Evolutionary conservation across 2,797 vertebrate species (phyloP).

Genomic region (Pantherophis alleghaniensis): DNA sequence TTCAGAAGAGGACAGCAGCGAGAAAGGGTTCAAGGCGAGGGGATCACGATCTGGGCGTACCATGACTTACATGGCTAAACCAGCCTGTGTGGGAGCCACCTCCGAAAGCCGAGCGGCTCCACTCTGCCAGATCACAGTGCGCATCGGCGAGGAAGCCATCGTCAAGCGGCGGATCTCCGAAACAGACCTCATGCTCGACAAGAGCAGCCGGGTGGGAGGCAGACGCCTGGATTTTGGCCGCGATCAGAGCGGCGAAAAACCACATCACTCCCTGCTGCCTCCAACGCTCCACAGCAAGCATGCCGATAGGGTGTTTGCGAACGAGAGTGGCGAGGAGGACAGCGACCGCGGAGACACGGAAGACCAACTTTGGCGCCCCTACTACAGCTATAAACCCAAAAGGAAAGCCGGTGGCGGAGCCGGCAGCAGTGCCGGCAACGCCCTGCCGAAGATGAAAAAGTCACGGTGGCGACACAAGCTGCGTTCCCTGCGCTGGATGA

Average conservation of each 20-base stretch:
- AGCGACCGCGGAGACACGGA: constrained; percentile 82
- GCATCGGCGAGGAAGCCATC: constrained; percentile 90
- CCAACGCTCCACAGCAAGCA: neutral
- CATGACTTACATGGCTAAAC: constrained; percentile 76
- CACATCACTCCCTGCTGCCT: fast-evolving
- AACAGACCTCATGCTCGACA: constrained; percentile 84
- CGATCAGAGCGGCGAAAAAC: constrained; percentile 32
- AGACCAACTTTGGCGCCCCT: constrained; percentile 89
- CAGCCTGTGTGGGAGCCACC: constrained; percentile 67
- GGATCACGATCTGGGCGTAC: constrained; percentile 69
- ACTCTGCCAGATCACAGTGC: constrained; percentile 90
- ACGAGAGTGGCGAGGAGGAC: constrained; percentile 78
- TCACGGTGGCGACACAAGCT: constrained; percentile 78
- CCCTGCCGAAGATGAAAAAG: constrained; percentile 77
- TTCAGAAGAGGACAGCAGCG: constrained; percentile 26
- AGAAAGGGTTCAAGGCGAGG: constrained; percentile 74
- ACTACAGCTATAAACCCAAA: constrained; percentile 92
- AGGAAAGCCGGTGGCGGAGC: constrained; percentile 64
- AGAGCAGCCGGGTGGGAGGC: constrained; percentile 71
- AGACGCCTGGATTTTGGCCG: constrained; percentile 67
- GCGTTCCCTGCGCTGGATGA: constrained; percentile 77
- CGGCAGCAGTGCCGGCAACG: constrained; percentile 1
- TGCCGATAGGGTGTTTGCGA: constrained; percentile 22
- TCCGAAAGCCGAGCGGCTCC: constrained; percentile 79
- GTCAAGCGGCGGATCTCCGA: constrained; percentile 91